A percentile compares a stretch with the other conserved stretches of the same genome.
Evolutionary conservation across 2,888 invertebrate species (phyloP).

Genomic region (Oscheius sp.): DNA sequence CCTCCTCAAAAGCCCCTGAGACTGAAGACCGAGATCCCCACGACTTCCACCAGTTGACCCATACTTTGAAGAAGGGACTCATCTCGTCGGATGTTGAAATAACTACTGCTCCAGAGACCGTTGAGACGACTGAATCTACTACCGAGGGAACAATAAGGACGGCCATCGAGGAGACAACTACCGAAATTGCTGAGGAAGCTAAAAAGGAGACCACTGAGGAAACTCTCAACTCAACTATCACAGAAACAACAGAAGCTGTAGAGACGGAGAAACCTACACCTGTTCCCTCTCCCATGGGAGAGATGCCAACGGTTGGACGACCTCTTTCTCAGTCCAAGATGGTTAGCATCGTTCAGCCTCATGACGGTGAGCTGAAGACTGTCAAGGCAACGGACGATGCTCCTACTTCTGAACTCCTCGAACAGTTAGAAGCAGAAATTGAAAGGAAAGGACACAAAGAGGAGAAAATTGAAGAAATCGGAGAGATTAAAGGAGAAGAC

Average conservation of each 20-base stretch:
- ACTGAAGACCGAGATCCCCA: conserved; percentile 11
- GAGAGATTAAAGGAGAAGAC: conserved; percentile 24
- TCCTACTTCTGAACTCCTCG: background rate
- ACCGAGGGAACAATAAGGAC: background rate
- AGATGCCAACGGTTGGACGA: background rate
- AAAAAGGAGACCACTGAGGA: background rate
- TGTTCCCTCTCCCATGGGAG: background rate
- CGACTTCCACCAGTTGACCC: conserved; percentile 16
- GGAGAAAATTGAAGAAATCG: conserved; percentile 5
- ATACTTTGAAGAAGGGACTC: background rate
- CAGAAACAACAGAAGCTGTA: background rate
- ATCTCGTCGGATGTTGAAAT: background rate
- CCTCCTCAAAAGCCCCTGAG: background rate
- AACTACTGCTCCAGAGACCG: background rate
- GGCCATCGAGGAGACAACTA: background rate
- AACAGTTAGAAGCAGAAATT: conserved; percentile 18
- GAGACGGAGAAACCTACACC: background rate
- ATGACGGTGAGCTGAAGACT: conserved; percentile 11
- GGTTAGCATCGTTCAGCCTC: conserved; percentile 10
- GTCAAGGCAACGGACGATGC: conserved; percentile 17
- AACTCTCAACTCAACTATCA: background rate
- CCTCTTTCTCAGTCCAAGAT: conserved; percentile 22
- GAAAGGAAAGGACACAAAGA: conserved; percentile 26
- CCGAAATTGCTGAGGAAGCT: background rate
- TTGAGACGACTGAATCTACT: background rate